These are phyloP conservation scores for Lissonota sp. DNA, from an alignment of 2,888 invertebrate species.

Conservation along the genomic window DNA sequence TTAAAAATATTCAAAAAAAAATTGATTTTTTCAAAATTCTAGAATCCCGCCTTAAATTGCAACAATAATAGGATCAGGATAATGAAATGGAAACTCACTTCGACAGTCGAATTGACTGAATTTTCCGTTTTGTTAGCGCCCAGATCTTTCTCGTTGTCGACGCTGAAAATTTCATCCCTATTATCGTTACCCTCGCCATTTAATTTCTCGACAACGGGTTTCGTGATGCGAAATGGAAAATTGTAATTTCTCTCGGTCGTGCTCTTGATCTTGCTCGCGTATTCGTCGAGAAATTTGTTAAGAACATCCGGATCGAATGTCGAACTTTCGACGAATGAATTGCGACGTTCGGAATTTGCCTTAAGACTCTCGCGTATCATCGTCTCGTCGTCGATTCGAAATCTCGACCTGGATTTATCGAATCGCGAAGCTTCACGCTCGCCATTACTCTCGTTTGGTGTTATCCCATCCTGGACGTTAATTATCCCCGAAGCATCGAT, in stretches of 20 bases:
- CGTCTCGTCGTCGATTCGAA: conserved; percentile 73
- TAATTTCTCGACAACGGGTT: conserved; percentile 59
- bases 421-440: background rate
- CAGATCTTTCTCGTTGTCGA: conserved; percentile 11
- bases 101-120: conserved; percentile 43
- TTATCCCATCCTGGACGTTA: conserved; percentile 56
- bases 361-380: conserved; percentile 71
- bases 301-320: conserved; percentile 86
- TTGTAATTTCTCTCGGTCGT: conserved; percentile 75
- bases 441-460: conserved; percentile 17
- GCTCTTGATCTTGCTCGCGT: conserved; percentile 85
- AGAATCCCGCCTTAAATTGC: background rate
- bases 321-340: conserved; percentile 77
- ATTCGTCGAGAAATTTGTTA: conserved; percentile 87
- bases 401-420: conserved; percentile 62
- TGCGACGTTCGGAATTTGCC: conserved; percentile 71
- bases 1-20: background rate
- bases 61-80: background rate
- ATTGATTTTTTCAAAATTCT: too few relatives aligned
- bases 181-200: conserved; percentile 17
- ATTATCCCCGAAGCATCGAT: conserved; percentile 60
- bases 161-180: conserved; percentile 30
- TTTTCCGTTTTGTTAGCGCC: conserved; percentile 39
- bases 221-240: conserved; percentile 71
- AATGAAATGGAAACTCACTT: conserved; percentile 33